Evolutionary conservation across 2,888 invertebrate genomes (phyloP), one percentile per base, ranked within the genome.

Genomic region (Drosophila neonasuta): DNA sequence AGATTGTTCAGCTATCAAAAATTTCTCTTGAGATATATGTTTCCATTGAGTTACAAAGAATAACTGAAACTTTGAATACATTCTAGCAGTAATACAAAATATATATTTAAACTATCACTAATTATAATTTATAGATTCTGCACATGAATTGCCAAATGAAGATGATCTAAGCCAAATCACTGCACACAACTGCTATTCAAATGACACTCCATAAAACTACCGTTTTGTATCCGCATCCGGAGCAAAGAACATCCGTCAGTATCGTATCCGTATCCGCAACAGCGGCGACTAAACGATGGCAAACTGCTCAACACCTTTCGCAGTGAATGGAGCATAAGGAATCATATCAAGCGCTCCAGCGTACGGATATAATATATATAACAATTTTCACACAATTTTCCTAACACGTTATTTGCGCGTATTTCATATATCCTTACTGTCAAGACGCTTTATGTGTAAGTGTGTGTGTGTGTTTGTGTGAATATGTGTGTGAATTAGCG

Each of bases 331-430:
- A 74, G 83, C 81, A 79, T 81, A 82, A 83, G 81, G 79, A 82
- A 82, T 82, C 81, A 83, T 81, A 83, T 81, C 70, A 71, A 83
- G 73, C 68, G 74, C 71, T 70, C 61, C 72, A 69, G 51, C 75
- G 71, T 76, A 68, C 76, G 83, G 80, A 83, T 79, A 83, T 79
- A 81, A 83, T 83, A 85, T 83, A 84, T 85, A 84, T 85, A 83
- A 85, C 81, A 85, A 84, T 84, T 84, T 84, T 84, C 85, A 80
- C 85, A 81, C 84, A 81, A 85, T 84, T 84, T 84, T 85, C 79
- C 73, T 72, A 77, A 85, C 85, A 84, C 84, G 85, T 84, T 80
- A 83, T 83, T 81, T 80, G 83, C 81, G 79, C 85, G 83, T 84
- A 85, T 84, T 84, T 84, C 80, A 84, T 80, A 83, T 74, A 83